Base-by-base conservation (phyloP, 2,888 invertebrate species). In the Odontothrips loti region DNA sequence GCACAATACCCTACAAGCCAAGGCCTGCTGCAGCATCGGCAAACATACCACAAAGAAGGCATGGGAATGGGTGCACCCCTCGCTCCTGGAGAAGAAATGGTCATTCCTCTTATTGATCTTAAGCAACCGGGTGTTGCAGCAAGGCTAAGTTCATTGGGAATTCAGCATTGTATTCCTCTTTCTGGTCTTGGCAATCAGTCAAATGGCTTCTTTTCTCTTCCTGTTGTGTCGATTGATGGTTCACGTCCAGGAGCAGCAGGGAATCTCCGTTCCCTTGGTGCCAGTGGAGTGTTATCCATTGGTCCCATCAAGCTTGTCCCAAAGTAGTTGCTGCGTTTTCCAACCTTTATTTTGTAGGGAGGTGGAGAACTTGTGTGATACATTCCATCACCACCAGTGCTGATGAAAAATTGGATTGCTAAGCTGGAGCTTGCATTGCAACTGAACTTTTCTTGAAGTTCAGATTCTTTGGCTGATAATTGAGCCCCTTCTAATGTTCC, bases 81-180 rank as follows among this genome's bases (percentile, higher is more conserved):
- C 79, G 87, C 86, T 81, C 86, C 87, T 23, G 88, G 88, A 20
- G 87, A 88, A 86, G 94, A 94, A 85, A 87, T 94, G 82, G 94
- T 93, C 0, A 87, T 94, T 84, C 94, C 94, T 0, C 91, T 94
- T 0, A 92, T 94, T 0, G 94, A 94, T 85, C 86, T 94, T 47
- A 92, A 92, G 79, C 91, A 92, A 82, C 91, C 92, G 15, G 91
- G 92, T 20, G 90, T 92, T 43, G 87, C 93, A 80, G 90, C 90
- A 84, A 90, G 92, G 84, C 88, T 94, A 17, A 89, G 90, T 83
- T 90, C 87, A 85, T 88, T 94, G 85, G 94, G 94, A 78, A 93
- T 94, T 83, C 91, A 91, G 85, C 93, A 92, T 87, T 94, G 92
- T 87, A 93, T 94, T 84, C 94, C 94, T 0, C 86, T 94, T 82